A percentile compares a stretch with the other conserved stretches of the same genome.
phyloP scores from a whole-genome alignment of 2,113 vertebrate genomes.

The Gambusia holbrooki region DNA sequence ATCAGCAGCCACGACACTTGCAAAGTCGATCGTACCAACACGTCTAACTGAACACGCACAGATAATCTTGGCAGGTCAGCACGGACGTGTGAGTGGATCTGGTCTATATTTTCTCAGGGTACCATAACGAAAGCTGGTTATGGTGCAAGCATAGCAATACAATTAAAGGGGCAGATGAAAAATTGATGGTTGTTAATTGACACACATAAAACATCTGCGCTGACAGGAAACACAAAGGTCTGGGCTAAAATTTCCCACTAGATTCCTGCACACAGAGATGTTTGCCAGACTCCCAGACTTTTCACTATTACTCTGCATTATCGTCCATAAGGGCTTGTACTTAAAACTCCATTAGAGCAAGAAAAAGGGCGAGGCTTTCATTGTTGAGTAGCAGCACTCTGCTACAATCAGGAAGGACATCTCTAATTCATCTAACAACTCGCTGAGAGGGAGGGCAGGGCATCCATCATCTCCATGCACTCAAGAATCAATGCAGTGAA shows the following conservation, averaged over 20 bases:
- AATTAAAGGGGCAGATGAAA: slow-evolving; percentile 61
- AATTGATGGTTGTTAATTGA: slow-evolving; percentile 75
- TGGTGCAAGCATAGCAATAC: slow-evolving; percentile 39
- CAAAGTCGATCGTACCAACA: slow-evolving; percentile 28
- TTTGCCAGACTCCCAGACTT: slow-evolving; percentile 55
- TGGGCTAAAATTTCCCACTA: slow-evolving; percentile 46
- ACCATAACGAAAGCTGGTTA: slow-evolving; percentile 44
- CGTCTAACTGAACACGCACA: slow-evolving; percentile 24
- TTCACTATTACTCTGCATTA: slow-evolving; percentile 76
- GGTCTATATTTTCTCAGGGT: slow-evolving; percentile 47
- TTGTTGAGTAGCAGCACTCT: slow-evolving; percentile 72
- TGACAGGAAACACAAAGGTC: slow-evolving; percentile 57
- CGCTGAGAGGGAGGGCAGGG: slow-evolving; percentile 32
- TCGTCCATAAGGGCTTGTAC: slow-evolving; percentile 69
- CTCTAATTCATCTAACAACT: slow-evolving; percentile 59
- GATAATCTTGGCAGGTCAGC: slow-evolving; percentile 13
- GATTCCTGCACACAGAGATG: slow-evolving; percentile 42
- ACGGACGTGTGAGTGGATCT: slow-evolving; percentile 14
- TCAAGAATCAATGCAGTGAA: slow-evolving; percentile 64
- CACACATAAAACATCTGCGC: slow-evolving; percentile 31
- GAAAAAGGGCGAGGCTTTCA: slow-evolving; percentile 64
- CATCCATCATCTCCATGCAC: slow-evolving; percentile 60
- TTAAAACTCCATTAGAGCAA: slow-evolving; percentile 76
- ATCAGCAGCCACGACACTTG: slow-evolving; percentile 33
- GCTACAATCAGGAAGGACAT: slow-evolving; percentile 64